Evolutionary conservation across 2,888 invertebrate species (phyloP), one percentile per base, ranked within the genome.

Genomic region (Calameuta pallipes): DNA sequence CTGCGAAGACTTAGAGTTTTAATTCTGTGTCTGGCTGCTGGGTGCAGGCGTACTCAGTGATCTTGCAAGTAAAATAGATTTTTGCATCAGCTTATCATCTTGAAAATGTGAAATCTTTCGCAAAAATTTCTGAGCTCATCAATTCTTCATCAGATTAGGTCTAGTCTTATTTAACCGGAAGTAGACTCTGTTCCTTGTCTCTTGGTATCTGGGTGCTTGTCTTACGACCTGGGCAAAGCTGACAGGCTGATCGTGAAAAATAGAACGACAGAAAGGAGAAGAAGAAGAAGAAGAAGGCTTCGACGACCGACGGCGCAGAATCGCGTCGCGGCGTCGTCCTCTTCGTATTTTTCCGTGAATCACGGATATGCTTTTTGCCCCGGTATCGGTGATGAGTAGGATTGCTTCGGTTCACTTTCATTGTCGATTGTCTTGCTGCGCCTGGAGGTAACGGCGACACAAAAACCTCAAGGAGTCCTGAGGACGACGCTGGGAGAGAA

Each of bases 321-420:
- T 70, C 69, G 12, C n/a, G 34, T n/a, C 36, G 15, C 34, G 76
- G 36, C 33, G 37, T 76, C 41, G 6, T 36, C 34, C n/a, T 41
- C 11, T 74, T 41, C n/a, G 23, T 33, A 73, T 77, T 73, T 74
- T 34, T 74, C 74, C 34, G 41, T 56, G 76, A 74, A 76, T 73
- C 33, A 34, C 74, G 73, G 77, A 77, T 77, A 74, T n/a, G 56
- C 23, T 77, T 77, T 77, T 77, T 74, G 77, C 68, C 15, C 56
- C 6, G 34, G 31, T 68, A 41, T 68, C 37, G 77, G 35, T 77
- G 73, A 74, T 68, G 41, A 56, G 74, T 41, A 23, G 36, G 41
- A 73, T n/a, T 33, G 73, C 73, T 74, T 74, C 35, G 37, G 75
- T 56, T 75, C 75, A 36, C 75, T 75, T 56, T 75, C 35, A 37